Percentiles rank a stretch among this genome's conserved stretches.
Evolutionary conservation across 2,797 vertebrate genomes (phyloP).

Genomic region (Cirrhinus molitorella): DNA sequence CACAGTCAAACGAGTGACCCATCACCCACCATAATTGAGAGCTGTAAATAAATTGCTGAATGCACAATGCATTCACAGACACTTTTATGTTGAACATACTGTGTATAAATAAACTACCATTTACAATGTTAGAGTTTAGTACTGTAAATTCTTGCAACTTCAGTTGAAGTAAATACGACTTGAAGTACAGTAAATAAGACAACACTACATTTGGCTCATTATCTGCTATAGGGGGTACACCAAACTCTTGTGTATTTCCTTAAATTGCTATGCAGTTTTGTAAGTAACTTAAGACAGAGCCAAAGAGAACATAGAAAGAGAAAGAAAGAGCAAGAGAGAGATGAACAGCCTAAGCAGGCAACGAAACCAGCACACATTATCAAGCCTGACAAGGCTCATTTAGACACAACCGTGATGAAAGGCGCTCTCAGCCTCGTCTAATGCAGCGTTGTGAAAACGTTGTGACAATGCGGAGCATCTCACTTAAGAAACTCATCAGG

Average conservation of each 20-base stretch:
- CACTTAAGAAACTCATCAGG: slow-evolving; percentile 75
- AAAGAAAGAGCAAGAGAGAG: slow-evolving; percentile 55
- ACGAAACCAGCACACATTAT: slow-evolving; percentile 73
- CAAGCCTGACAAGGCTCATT: slow-evolving; percentile 78
- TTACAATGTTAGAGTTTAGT: neutral
- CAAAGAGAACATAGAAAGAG: slow-evolving; percentile 5
- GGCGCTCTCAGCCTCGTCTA: slow-evolving; percentile 68
- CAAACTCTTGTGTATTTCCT: neutral
- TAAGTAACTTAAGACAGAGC: slow-evolving; percentile 6
- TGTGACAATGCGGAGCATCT: slow-evolving; percentile 78
- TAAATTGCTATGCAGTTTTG: neutral
- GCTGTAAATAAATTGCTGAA: neutral
- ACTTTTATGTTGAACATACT: neutral
- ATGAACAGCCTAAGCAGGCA: slow-evolving; percentile 63
- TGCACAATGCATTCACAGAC: neutral
- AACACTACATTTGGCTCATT: neutral
- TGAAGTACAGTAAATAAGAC: neutral
- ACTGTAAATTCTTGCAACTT: neutral
- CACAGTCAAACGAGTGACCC: slow-evolving; percentile 11
- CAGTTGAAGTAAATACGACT: neutral
- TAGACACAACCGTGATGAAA: slow-evolving; percentile 75
- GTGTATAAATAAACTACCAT: neutral
- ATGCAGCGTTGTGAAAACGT: slow-evolving; percentile 71
- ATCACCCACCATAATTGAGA: slow-evolving; percentile 2
- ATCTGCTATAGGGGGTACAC: neutral